phyloP scores from a whole-genome alignment of 64 coral and sea anemone species.

The Pocillopora verrucosa region DNA sequence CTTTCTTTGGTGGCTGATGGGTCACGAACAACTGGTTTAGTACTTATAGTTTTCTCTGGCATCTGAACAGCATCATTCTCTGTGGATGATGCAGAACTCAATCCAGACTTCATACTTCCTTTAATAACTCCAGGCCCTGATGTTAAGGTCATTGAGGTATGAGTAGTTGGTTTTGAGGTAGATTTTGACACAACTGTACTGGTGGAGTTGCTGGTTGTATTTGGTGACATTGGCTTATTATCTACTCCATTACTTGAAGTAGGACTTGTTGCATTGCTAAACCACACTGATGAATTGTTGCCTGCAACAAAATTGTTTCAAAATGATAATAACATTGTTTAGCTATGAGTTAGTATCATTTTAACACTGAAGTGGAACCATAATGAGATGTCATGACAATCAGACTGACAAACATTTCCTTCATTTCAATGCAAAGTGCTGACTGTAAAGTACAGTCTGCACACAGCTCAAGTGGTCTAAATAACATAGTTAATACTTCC shows the following conservation, averaged over 20 bases:
- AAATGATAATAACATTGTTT: not conserved
- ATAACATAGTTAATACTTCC: too few relatives aligned
- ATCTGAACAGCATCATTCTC: not conserved
- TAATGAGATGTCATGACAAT: too few relatives aligned
- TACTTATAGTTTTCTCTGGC: not conserved
- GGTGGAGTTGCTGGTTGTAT: not conserved
- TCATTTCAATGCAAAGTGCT: too few relatives aligned
- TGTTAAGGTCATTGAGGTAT: not conserved
- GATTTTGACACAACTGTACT: not conserved
- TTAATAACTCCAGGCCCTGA: not conserved
- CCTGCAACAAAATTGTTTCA: not conserved
- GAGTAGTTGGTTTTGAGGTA: not conserved
- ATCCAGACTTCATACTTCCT: too few relatives aligned
- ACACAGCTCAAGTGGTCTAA: too few relatives aligned
- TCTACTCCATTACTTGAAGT: conserved; percentile 15
- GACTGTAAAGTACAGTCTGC: too few relatives aligned
- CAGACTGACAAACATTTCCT: too few relatives aligned
- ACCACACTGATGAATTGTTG: conserved; percentile 5
- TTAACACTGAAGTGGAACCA: too few relatives aligned
- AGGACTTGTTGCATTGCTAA: not conserved
- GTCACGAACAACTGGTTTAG: not conserved
- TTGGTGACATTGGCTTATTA: not conserved
- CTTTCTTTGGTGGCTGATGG: not conserved
- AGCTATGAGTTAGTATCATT: not conserved
- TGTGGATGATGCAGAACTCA: not conserved